Conservation (phyloP, 2,797 vertebrate genomes). For the Taeniopygia guttata region DNA sequence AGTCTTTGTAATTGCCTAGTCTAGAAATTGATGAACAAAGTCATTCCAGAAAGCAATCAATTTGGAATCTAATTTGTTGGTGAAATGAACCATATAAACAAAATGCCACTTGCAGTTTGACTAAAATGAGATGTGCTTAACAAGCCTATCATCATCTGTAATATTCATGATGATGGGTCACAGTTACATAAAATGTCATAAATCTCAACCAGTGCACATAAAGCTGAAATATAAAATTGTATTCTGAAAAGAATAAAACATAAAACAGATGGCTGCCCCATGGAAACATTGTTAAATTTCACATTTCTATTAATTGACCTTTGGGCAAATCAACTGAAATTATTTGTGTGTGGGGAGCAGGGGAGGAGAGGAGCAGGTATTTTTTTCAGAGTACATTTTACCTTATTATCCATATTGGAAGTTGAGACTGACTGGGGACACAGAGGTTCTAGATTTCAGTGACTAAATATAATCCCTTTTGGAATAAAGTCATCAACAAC, state of each 20-base stretch:
- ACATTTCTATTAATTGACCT: slow-evolving; percentile 8
- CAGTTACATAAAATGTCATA: slow-evolving; percentile 63
- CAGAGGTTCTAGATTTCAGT: background rate
- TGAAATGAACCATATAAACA: slow-evolving; percentile 83
- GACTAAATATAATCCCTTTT: background rate
- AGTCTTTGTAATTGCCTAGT: slow-evolving; percentile 74
- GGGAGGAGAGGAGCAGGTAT: background rate
- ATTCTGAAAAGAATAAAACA: slow-evolving; percentile 26
- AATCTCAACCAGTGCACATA: slow-evolving; percentile 32
- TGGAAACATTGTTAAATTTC: slow-evolving; percentile 32
- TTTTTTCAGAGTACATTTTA: background rate
- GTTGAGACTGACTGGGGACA: background rate
- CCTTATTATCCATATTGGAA: background rate
- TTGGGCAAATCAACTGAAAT: background rate
- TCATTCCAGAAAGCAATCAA: slow-evolving; percentile 79
- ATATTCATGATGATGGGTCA: slow-evolving; percentile 70
- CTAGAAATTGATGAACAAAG: slow-evolving; percentile 79
- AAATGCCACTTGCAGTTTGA: slow-evolving; percentile 79
- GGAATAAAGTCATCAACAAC: background rate
- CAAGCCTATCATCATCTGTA: slow-evolving; percentile 73
- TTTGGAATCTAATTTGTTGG: slow-evolving; percentile 84
- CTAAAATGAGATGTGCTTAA: slow-evolving; percentile 81
- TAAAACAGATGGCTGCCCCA: slow-evolving; percentile 53
- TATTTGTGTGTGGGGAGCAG: background rate
- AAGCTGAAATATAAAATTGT: slow-evolving; percentile 41